Conservation (phyloP, 2,888 invertebrate genomes). For the Platycnemis pennipes region DNA sequence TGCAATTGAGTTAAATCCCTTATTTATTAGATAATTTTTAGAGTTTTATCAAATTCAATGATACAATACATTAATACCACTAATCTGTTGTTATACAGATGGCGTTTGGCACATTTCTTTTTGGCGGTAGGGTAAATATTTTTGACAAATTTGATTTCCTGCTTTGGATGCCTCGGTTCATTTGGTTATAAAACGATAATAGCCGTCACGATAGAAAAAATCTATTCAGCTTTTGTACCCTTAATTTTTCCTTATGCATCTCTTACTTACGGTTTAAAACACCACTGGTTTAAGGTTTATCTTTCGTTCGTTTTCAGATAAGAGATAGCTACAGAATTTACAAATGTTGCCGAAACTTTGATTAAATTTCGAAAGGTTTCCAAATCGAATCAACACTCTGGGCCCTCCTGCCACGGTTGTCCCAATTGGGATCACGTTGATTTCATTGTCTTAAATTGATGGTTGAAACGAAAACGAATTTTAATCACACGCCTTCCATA, state of each 20-base stretch:
- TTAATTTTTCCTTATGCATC: not conserved
- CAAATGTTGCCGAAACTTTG: not conserved
- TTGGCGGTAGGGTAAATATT: too few species aligned
- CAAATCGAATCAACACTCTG: not conserved
- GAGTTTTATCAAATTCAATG: too few species aligned
- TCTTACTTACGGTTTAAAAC: not conserved
- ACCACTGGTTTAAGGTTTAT: too few species aligned
- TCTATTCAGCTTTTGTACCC: not conserved
- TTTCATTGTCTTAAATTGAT: constrained; percentile 24
- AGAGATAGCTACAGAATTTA: not conserved
- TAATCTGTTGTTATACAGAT: too few species aligned
- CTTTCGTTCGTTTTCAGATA: not conserved
- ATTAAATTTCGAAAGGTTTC: not conserved
- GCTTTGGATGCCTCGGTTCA: not conserved
- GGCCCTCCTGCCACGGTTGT: not conserved
- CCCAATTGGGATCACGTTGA: not conserved
- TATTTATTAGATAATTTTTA: too few species aligned
- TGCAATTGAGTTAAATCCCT: too few species aligned
- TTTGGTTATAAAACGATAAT: not conserved
- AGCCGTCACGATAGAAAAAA: not conserved
- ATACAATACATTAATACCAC: too few species aligned
- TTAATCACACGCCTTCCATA: not conserved
- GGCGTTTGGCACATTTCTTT: too few species aligned
- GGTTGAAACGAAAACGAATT: not conserved
- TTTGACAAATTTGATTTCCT: too few species aligned